phyloP scores from a whole-genome alignment of 2,888 invertebrate species.

The Theodoxus fluviatilis region DNA sequence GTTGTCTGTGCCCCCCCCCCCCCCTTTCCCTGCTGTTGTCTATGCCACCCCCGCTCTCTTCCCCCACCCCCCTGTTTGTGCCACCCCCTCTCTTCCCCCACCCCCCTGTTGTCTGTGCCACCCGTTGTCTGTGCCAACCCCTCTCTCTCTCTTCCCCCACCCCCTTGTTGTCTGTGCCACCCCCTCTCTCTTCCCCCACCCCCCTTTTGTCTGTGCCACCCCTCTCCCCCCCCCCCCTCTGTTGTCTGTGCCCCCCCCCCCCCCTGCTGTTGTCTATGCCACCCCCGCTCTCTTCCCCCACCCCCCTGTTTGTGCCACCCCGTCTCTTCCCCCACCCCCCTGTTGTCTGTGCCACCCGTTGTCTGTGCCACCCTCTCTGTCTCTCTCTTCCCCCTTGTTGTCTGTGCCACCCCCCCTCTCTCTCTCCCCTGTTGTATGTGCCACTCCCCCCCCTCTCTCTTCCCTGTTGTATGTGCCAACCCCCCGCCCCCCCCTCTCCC shows the following conservation, averaged over 20 bases:
- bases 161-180: conserved; percentile 9
- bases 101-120: not conserved
- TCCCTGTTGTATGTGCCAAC: not conserved
- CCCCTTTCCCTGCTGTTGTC: conserved; percentile 7
- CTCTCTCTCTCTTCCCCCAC: not conserved
- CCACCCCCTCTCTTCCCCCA: not conserved
- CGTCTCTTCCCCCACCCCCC: not conserved
- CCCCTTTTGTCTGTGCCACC: conserved; percentile 18
- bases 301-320: not conserved
- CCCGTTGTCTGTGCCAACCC: not conserved
- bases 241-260: conserved; percentile 5
- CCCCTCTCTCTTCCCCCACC: conserved; percentile 17
- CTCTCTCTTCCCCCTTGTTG: not conserved
- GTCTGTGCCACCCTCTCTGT: not conserved
- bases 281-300: not conserved
- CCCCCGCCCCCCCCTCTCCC: conserved; percentile 1
- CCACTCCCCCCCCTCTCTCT: not conserved
- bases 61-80: not conserved
- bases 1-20: too few relatives aligned
- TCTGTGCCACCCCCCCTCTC: not conserved
- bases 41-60: not conserved
- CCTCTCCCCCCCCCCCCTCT: conserved; percentile 21
- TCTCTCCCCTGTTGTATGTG: not conserved
- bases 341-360: not conserved
- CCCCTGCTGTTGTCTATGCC: not conserved